Conservation (phyloP, 2,888 invertebrate genomes). For the Beris morrisii region DNA sequence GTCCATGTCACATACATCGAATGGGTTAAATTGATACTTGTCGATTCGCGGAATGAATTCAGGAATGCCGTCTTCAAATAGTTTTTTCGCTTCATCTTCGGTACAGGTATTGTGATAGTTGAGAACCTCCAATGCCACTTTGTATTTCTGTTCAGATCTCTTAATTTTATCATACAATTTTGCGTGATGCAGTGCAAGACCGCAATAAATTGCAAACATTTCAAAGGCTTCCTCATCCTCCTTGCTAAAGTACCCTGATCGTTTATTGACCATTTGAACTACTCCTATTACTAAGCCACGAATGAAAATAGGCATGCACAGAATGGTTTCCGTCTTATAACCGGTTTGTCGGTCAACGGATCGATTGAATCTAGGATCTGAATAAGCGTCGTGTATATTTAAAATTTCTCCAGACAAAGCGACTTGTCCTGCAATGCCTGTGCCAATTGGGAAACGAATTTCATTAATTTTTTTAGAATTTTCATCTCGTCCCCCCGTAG, state of each 20-base stretch:
- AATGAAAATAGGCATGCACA: conserved; percentile 87
- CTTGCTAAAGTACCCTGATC: conserved; percentile 61
- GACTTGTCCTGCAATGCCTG: conserved; percentile 82
- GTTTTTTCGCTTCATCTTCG: conserved; percentile 66
- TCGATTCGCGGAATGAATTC: conserved; percentile 52
- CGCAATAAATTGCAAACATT: conserved; percentile 83
- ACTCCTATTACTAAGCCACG: conserved; percentile 78
- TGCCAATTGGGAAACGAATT: conserved; percentile 71
- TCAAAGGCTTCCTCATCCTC: conserved; percentile 82
- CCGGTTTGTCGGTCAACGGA: conserved; percentile 69
- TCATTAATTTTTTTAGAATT: conserved; percentile 53
- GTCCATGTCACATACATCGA: conserved; percentile 67
- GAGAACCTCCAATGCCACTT: conserved; percentile 78
- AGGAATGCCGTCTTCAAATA: conserved; percentile 45
- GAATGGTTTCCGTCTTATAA: conserved; percentile 71
- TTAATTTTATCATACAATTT: conserved; percentile 81
- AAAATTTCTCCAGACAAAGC: conserved; percentile 77
- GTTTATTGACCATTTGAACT: conserved; percentile 83
- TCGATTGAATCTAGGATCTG: conserved; percentile 75
- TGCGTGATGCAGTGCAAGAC: conserved; percentile 81
- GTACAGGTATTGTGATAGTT: conserved; percentile 81
- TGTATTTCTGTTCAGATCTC: conserved; percentile 80
- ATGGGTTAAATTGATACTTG: conserved; percentile 73
- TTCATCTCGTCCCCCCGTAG: conserved; percentile 43
- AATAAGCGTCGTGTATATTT: conserved; percentile 81